Evolutionary conservation across 2,113 vertebrate species (phyloP).

Genomic region (Barnardius zonarius): DNA sequence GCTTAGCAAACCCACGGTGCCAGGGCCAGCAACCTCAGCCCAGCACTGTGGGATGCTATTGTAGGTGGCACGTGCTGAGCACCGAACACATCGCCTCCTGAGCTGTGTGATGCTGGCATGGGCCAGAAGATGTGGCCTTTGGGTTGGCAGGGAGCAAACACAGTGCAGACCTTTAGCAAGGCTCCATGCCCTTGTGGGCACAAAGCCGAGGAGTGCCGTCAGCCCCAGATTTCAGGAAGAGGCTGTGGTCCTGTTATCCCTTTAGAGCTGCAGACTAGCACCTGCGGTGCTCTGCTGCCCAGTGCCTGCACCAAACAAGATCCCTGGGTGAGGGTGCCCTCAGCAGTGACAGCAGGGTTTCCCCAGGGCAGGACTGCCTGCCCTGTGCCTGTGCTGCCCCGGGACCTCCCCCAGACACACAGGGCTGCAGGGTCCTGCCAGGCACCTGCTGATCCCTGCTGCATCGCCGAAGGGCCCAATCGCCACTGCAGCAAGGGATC

Average conservation of each 20-base stretch:
- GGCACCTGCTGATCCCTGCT: background rate
- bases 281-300: background rate
- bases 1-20: background rate
- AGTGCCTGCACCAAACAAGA: background rate
- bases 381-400: background rate
- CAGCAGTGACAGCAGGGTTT: background rate
- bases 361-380: background rate
- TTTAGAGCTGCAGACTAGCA: background rate
- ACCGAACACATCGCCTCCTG: accelerated
- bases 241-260: background rate
- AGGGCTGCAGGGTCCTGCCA: background rate
- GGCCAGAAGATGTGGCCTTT: background rate
- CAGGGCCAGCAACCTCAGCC: background rate
- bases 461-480: accelerated
- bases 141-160: background rate
- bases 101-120: background rate
- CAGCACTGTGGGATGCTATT: background rate
- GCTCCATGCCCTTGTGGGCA: background rate
- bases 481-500: background rate
- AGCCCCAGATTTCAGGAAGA: background rate
- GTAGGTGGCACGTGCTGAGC: background rate
- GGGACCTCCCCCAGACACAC: accelerated
- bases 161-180: background rate
- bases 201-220: background rate
- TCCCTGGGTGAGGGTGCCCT: background rate